These are phyloP conservation scores for Silurus meridionalis DNA, from an alignment of 2,113 vertebrate species.

Conservation along the genomic window DNA sequence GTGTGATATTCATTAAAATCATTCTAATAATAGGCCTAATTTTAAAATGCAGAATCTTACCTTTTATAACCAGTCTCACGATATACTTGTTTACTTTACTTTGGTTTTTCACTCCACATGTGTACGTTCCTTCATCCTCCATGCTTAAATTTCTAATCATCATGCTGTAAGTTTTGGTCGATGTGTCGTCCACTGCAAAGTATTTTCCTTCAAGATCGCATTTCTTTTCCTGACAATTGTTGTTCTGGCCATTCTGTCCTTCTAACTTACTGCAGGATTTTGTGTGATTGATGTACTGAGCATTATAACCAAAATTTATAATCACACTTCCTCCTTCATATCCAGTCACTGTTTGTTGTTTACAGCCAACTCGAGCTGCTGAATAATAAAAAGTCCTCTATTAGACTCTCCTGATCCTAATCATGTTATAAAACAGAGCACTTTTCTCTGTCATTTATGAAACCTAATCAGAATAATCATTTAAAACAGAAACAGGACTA, in stretches of 20 bases:
- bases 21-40: background rate
- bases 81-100: accelerated
- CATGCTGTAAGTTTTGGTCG: background rate
- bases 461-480: background rate
- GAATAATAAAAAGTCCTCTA: conserved; percentile 13
- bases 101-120: background rate
- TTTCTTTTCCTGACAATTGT: background rate
- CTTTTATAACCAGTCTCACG: background rate
- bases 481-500: background rate
- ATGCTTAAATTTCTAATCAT: conserved; percentile 23
- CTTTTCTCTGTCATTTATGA: background rate
- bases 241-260: background rate
- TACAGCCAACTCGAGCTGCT: conserved; percentile 23
- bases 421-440: background rate
- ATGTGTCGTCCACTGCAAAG: background rate
- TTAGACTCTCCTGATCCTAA: background rate
- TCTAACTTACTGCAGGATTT: conserved; percentile 10
- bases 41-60: background rate
- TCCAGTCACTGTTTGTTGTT: background rate
- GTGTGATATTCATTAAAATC: background rate
- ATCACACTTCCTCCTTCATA: conserved; percentile 34
- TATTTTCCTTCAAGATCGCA: background rate
- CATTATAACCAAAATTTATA: too few relatives aligned
- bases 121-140: conserved; percentile 13
- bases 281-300: background rate